A percentile compares a stretch with the other conserved stretches of the same genome.
Conservation (phyloP, 2,797 vertebrate species). For the Gymnoscopelus microlampas region DNA sequence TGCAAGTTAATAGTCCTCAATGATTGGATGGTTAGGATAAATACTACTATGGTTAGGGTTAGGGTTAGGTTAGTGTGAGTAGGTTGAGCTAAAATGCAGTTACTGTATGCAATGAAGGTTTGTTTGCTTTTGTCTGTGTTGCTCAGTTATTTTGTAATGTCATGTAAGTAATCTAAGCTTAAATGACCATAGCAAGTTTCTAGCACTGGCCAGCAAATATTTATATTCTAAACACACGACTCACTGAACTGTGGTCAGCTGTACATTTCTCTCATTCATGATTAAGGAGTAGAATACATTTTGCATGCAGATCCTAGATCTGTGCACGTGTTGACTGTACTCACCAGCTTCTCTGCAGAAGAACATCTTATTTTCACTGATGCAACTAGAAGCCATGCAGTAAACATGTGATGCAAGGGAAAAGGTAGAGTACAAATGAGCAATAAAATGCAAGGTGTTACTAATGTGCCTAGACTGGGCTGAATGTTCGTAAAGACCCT, state of each 20-base stretch:
- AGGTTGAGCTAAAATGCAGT: not conserved
- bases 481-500: not conserved
- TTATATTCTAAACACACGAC: no score
- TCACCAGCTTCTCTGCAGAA: conserved; percentile 10
- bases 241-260: not conserved
- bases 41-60: not conserved
- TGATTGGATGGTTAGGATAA: conserved; percentile 28
- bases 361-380: conserved; percentile 59
- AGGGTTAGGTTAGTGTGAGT: not conserved
- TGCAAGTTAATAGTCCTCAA: not conserved
- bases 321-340: conserved; percentile 1
- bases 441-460: conserved; percentile 77
- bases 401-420: conserved; percentile 84
- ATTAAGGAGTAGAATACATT: not conserved
- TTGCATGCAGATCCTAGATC: conserved; percentile 29
- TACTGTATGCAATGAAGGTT: no score
- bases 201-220: no score
- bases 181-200: no score
- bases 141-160: no score
- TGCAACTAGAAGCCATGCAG: conserved; percentile 54
- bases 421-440: conserved; percentile 56
- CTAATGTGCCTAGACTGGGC: conserved; percentile 35
- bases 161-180: no score
- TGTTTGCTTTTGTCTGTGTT: no score
- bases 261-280: not conserved